Conservation (phyloP, 2,797 vertebrate genomes). For the Salmo trutta region DNA sequence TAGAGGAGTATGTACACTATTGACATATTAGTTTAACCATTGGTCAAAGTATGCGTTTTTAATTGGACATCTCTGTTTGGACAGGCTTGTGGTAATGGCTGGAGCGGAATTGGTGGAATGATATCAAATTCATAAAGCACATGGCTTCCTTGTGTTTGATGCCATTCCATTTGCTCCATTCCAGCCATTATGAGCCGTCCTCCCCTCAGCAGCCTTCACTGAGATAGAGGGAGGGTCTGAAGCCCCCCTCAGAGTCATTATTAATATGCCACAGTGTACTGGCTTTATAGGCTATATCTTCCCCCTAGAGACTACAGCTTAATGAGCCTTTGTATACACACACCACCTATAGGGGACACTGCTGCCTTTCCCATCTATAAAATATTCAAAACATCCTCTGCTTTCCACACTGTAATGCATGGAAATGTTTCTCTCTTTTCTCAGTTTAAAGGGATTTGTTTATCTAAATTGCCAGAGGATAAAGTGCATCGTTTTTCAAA, state of each 20-base stretch:
- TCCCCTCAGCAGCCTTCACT: not conserved
- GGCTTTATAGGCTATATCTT: constrained; percentile 36
- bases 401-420: constrained; percentile 13
- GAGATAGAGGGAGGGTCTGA: not conserved
- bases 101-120: too few relatives aligned
- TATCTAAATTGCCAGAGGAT: constrained; percentile 55
- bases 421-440: constrained; percentile 27
- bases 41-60: too few relatives aligned
- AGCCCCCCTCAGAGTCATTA: constrained; percentile 30
- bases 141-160: too few relatives aligned
- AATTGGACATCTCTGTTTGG: constrained; percentile 55
- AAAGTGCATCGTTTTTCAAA: constrained; percentile 66
- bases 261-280: constrained; percentile 26
- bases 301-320: constrained; percentile 32
- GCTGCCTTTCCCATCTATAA: constrained; percentile 49
- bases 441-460: constrained; percentile 58
- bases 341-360: constrained; percentile 58
- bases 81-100: too few relatives aligned
- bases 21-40: too few relatives aligned
- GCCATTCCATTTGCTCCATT: too few relatives aligned
- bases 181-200: too few relatives aligned
- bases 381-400: constrained; percentile 52
- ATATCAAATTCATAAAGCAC: too few relatives aligned
- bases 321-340: constrained; percentile 49
- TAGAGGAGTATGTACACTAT: too few relatives aligned